phyloP scores from a whole-genome alignment of 2,113 vertebrate species.

The Tenebrosternarchus preto region DNA sequence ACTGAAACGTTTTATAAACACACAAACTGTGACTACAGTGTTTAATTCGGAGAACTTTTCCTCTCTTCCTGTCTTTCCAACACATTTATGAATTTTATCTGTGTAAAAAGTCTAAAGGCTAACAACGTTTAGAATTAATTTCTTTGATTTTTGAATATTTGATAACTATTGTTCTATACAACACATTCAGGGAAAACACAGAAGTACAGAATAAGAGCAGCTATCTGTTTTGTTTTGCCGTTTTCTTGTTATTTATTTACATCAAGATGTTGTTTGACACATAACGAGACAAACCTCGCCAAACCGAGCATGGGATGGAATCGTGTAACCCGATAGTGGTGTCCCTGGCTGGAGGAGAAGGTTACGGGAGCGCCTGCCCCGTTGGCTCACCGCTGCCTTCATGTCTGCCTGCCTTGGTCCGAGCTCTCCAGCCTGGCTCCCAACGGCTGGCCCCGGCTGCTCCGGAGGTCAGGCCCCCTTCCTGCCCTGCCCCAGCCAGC shows the following conservation, averaged over 20 bases:
- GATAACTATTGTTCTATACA: constrained; percentile 45
- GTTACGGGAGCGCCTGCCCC: constrained; percentile 45
- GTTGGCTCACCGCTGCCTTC: constrained; percentile 29
- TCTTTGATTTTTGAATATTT: background rate
- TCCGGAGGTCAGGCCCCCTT: constrained; percentile 44
- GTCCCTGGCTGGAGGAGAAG: constrained; percentile 45
- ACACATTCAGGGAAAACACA: background rate
- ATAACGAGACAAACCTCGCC: constrained; percentile 18
- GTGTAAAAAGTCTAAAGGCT: background rate
- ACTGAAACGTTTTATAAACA: background rate
- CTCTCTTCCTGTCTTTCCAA: background rate
- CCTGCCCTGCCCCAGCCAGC: constrained; percentile 46
- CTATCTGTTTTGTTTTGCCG: constrained; percentile 27
- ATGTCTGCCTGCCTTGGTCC: constrained; percentile 53
- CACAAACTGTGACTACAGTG: too few relatives aligned
- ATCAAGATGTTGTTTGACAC: background rate
- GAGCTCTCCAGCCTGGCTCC: constrained; percentile 61
- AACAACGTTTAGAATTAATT: background rate
- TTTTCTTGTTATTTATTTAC: constrained; percentile 29
- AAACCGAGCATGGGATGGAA: constrained; percentile 37
- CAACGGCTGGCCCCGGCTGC: constrained; percentile 39
- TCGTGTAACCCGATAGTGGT: constrained; percentile 36
- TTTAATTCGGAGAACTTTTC: background rate
- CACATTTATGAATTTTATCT: background rate
- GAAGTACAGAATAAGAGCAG: background rate